A percentile compares a stretch with the other conserved stretches of the same genome.
phyloP scores from a whole-genome alignment of 2,797 vertebrate species.

The Macroramphosus scolopax region DNA sequence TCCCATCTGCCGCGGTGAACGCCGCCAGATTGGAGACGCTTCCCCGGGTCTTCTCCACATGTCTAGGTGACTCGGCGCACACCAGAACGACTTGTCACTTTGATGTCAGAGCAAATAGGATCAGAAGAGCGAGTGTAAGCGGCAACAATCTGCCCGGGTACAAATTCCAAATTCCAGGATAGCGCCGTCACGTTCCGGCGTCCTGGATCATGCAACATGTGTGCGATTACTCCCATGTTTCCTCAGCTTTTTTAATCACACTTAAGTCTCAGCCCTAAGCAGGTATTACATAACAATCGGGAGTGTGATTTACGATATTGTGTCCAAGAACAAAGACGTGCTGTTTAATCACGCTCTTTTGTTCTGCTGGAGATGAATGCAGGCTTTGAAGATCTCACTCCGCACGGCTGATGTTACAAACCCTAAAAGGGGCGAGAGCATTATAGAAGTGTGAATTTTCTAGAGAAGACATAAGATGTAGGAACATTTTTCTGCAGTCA shows the following conservation, averaged over 20 bases:
- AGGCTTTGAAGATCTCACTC: slow-evolving; percentile 37
- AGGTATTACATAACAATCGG: slow-evolving; percentile 26
- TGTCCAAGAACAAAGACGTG: too few relatives aligned
- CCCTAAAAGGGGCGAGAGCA: too few relatives aligned
- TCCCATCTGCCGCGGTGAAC: slow-evolving; percentile 64
- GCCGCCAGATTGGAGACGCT: slow-evolving; percentile 63
- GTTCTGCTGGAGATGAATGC: slow-evolving; percentile 2
- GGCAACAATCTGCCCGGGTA: too few relatives aligned
- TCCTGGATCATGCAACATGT: neutral
- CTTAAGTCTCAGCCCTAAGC: slow-evolving; percentile 19
- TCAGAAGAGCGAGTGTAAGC: too few relatives aligned
- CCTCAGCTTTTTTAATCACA: slow-evolving; percentile 31
- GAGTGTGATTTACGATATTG: slow-evolving; percentile 30
- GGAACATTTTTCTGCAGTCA: too few relatives aligned
- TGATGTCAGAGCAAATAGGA: too few relatives aligned
- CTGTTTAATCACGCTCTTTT: too few relatives aligned
- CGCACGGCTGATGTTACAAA: too few relatives aligned
- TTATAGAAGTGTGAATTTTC: too few relatives aligned
- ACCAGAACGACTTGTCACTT: slow-evolving; percentile 56
- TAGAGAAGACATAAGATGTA: too few relatives aligned
- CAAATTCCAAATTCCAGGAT: too few relatives aligned
- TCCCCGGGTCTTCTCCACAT: slow-evolving; percentile 64
- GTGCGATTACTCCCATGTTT: slow-evolving; percentile 19
- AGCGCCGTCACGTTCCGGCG: too few relatives aligned
- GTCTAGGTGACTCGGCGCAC: slow-evolving; percentile 52